These are phyloP conservation scores for Athalia circularis DNA, from an alignment of 2,888 invertebrate genomes.

Conservation along the genomic window DNA sequence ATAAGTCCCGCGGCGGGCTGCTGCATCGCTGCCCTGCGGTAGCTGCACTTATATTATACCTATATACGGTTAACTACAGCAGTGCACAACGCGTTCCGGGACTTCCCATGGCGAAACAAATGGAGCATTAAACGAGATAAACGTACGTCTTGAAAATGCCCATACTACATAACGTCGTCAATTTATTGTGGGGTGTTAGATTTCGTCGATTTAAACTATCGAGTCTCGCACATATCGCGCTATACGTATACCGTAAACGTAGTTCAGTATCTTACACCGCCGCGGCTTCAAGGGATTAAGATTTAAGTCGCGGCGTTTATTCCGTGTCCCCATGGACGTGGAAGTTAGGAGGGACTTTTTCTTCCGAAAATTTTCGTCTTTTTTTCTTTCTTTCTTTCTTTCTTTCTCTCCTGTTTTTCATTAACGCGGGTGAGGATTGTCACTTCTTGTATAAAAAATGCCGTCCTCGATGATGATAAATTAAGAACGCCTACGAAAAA, in stretches of 20 bases:
- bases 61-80: no score
- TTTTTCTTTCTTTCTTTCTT: neutral
- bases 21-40: neutral
- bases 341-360: no score
- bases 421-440: conserved; percentile 5
- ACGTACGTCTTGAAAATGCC: conserved; percentile 58
- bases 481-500: conserved; percentile 48
- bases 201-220: neutral
- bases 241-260: neutral
- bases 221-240: neutral
- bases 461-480: conserved; percentile 37
- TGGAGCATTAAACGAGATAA: conserved; percentile 62
- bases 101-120: conserved; percentile 59
- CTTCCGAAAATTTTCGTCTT: neutral
- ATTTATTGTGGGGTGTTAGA: conserved; percentile 51
- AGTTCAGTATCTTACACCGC: no score
- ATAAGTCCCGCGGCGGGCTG: no score
- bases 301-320: no score
- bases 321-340: no score
- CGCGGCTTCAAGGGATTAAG: no score
- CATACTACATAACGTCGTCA: conserved; percentile 52
- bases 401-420: neutral
- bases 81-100: neutral
- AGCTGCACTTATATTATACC: no score
- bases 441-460: conserved; percentile 10